Conservation (phyloP, 2,888 invertebrate genomes). For the Lepas anatifera region DNA sequence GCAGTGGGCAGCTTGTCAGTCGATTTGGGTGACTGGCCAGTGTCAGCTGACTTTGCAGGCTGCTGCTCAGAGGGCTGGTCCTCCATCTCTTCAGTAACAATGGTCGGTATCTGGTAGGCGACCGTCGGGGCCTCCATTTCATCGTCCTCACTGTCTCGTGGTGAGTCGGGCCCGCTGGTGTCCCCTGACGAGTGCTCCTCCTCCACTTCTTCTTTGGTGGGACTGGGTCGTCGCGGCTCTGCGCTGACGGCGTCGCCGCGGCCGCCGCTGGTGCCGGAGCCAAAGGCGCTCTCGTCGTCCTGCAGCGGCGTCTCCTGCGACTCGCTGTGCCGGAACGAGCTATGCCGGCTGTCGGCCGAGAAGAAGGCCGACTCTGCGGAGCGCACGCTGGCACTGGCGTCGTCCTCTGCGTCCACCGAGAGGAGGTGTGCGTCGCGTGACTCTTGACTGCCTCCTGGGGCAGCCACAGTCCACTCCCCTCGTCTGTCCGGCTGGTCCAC, state of each 20-base stretch:
- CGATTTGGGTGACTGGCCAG: background rate
- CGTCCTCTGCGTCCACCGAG: slow-evolving; percentile 14
- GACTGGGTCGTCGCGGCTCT: slow-evolving; percentile 18
- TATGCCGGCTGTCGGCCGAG: slow-evolving; percentile 25
- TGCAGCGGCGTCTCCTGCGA: slow-evolving; percentile 19
- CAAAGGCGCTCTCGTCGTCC: slow-evolving; percentile 27
- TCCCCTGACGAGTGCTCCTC: slow-evolving; percentile 61
- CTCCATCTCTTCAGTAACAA: slow-evolving; percentile 16
- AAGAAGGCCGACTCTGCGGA: slow-evolving; percentile 27
- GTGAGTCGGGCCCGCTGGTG: slow-evolving; percentile 79
- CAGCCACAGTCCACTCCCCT: slow-evolving; percentile 28
- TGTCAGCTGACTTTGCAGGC: background rate
- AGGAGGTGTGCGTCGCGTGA: slow-evolving; percentile 16
- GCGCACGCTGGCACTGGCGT: slow-evolving; percentile 21
- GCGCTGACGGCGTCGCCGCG: slow-evolving; percentile 17
- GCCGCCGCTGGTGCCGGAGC: slow-evolving; percentile 26
- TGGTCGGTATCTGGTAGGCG: slow-evolving; percentile 17
- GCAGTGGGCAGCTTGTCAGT: slow-evolving; percentile 30
- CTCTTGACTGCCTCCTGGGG: slow-evolving; percentile 9
- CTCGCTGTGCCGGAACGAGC: slow-evolving; percentile 21
- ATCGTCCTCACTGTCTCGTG: slow-evolving; percentile 31
- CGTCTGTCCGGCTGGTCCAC: slow-evolving; percentile 30
- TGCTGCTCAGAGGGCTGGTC: background rate
- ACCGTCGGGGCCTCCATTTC: slow-evolving; percentile 21
- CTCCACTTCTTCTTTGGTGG: slow-evolving; percentile 22